Evolutionary conservation across 2,888 invertebrate genomes (phyloP).

Genomic region (Volucella inanis): DNA sequence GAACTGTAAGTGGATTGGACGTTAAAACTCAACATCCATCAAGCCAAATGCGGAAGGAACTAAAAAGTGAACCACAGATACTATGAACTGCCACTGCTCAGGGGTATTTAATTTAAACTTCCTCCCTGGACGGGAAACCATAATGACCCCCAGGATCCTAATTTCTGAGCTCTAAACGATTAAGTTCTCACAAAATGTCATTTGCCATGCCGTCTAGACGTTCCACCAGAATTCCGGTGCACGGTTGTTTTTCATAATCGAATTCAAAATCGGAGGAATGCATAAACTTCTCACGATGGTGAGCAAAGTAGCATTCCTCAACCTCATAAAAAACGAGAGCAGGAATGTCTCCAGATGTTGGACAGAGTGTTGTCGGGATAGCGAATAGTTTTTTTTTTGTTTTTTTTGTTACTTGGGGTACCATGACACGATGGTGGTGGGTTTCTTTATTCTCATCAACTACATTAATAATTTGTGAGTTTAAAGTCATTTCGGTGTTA

Average conservation of each 20-base stretch:
- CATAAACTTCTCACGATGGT: constrained; percentile 66
- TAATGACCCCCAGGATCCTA: constrained; percentile 55
- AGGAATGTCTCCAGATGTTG: constrained; percentile 72
- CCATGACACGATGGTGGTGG: constrained; percentile 13
- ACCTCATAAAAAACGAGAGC: constrained; percentile 34
- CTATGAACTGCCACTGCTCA: constrained; percentile 10
- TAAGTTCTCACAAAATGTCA: constrained; percentile 69
- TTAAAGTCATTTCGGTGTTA: constrained; percentile 79
- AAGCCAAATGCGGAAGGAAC: constrained; percentile 63
- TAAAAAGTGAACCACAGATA: constrained; percentile 60
- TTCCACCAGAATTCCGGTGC: constrained; percentile 58
- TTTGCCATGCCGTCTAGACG: constrained; percentile 67
- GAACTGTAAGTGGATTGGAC: constrained; percentile 6
- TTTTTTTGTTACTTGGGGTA: constrained; percentile 36
- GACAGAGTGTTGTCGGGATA: constrained; percentile 34
- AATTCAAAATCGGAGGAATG: constrained; percentile 49
- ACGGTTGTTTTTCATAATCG: constrained; percentile 64
- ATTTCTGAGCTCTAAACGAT: not conserved
- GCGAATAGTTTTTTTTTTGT: constrained; percentile 14
- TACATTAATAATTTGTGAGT: constrained; percentile 80
- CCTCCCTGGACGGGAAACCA: constrained; percentile 14
- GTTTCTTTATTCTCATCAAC: constrained; percentile 79
- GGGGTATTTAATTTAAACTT: constrained; percentile 22
- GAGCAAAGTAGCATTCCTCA: constrained; percentile 10
- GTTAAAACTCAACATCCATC: constrained; percentile 33